Evolutionary conservation across 2,113 vertebrate genomes (phyloP), one percentile per base, ranked within the genome.

Genomic region (Oplegnathus fasciatus): DNA sequence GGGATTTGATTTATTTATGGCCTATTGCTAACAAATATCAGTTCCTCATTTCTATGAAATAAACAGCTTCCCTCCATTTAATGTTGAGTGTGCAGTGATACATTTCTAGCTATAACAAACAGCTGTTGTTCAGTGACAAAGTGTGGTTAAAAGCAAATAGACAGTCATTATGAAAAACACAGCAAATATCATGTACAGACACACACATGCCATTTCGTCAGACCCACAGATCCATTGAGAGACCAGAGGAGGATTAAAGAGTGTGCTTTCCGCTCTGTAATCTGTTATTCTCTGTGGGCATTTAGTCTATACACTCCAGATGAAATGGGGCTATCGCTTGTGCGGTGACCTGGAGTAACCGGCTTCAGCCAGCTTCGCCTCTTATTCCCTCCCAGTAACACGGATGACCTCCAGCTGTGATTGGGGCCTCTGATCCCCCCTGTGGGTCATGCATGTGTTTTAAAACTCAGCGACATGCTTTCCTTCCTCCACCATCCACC

Each of bases 341-440:
- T 87, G 90, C 86, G 37, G 18, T 92, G 90, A 93, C 91, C 90
- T 91, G 87, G 75, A 90, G 85, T 88, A 87, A 91, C 88, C 46
- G 2, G 48, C 69, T 82, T 46, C 57, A 75, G 48, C 78, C 66
- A 68, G 79, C 82, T 69, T 84, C 4, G 6, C 71, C 78, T 88
- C 57, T 44, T 75, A 76, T 84, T 83, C 79, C 75, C 79, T 74
- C 52, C 75, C 55, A 52, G 73, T 86, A 67, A 89, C 90, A 90
- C 73, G 37, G 52, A 67, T 88, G 90, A 93, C 93, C 91, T 90
- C 80, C 82, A 81, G 88, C 87, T 91, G 60, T 90, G 83, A 92
- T 92, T 85, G 88, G 77, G 86, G 52, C 71, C 86, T 85, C 85
- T 82, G 75, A 88, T 70, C 84, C 44, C 34, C 82, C 74, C 60